phyloP scores from a whole-genome alignment of 2,113 vertebrate genomes.

The Capra hircus region DNA sequence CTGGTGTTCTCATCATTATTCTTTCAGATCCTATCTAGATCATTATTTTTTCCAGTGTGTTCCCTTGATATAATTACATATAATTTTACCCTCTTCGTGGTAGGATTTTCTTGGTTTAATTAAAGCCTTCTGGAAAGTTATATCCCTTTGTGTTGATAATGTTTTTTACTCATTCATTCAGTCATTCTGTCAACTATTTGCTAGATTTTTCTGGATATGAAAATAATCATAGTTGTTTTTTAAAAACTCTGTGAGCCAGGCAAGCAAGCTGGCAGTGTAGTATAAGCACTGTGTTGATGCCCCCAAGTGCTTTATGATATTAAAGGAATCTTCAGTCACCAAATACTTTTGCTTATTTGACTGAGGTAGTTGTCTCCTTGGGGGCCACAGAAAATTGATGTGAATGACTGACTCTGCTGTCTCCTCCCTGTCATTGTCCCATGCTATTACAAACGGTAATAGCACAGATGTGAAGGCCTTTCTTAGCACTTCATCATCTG shows the following conservation, averaged over 20 bases:
- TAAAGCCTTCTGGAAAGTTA: neutral
- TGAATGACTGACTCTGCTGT: slow-evolving; percentile 48
- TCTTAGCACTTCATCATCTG: slow-evolving; percentile 42
- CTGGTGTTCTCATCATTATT: neutral
- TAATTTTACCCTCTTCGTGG: neutral
- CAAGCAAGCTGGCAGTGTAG: neutral
- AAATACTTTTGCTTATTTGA: slow-evolving; percentile 59
- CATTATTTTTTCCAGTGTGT: neutral
- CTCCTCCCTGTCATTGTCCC: slow-evolving; percentile 40
- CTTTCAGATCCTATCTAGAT: neutral
- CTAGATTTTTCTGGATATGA: neutral
- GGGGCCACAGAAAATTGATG: slow-evolving; percentile 36
- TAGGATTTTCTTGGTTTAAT: neutral
- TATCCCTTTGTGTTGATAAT: neutral
- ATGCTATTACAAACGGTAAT: slow-evolving; percentile 23
- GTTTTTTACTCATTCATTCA: slow-evolving; percentile 33
- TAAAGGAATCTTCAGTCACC: slow-evolving; percentile 61
- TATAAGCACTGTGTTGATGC: neutral
- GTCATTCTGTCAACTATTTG: neutral
- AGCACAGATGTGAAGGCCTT: slow-evolving; percentile 30
- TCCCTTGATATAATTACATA: neutral
- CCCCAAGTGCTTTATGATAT: slow-evolving; percentile 55
- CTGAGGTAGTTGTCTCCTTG: slow-evolving; percentile 46
- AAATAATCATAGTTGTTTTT: neutral
- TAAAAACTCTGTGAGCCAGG: neutral